Base-by-base conservation (phyloP, 2,888 invertebrate genomes). In the Drosophila planitibia region DNA sequence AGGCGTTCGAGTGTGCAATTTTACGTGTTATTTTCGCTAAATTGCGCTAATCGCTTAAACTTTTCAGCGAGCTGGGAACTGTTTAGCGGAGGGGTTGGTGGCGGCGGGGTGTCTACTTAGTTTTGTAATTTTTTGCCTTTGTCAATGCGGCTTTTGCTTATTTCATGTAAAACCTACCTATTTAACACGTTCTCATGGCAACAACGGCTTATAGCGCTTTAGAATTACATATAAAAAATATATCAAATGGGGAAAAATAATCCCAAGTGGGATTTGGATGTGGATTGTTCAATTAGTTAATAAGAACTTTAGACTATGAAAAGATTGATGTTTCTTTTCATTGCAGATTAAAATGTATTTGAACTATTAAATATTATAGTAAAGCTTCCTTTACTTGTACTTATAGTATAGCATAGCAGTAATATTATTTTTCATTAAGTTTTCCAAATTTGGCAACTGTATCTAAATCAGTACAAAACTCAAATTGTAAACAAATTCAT, bases 1-100 rank as follows among this genome's bases (percentile, higher is more conserved):
- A 86, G 67, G 91, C 90, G 89, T 85, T 88, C 79, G 85, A 85
- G 89, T 91, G 90, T 65, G 82, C 81, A 83, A 87, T 88, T 88
- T 91, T 69, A 78, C 82, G 77, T 89, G 87, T 88, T 88, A 83
- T 89, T 78, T 90, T 83, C 83, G 90, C 85, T 90, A 87, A 91
- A 91, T 86, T 90, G 90, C 83, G 76, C 81, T 90, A 86, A 90
- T 81, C 83, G 79, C 78, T 87, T 87, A 76, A 85, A 85, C 80
- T 89, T 89, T 89, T 89, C 70, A 81, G 59, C 68, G 58, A 28
- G 35, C 32, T 33, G 32, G 30, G n/a, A 51, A 51, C 30, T 60
- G 52, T 47, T 58, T 4, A 12, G 32, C 25, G 22, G 10, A 19
- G 35, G 14, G 53, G 47, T 47, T 47, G 52, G 25, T 12, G 60